Conservation (phyloP, 2,888 invertebrate genomes). For the Lasioglossum figueresi region DNA sequence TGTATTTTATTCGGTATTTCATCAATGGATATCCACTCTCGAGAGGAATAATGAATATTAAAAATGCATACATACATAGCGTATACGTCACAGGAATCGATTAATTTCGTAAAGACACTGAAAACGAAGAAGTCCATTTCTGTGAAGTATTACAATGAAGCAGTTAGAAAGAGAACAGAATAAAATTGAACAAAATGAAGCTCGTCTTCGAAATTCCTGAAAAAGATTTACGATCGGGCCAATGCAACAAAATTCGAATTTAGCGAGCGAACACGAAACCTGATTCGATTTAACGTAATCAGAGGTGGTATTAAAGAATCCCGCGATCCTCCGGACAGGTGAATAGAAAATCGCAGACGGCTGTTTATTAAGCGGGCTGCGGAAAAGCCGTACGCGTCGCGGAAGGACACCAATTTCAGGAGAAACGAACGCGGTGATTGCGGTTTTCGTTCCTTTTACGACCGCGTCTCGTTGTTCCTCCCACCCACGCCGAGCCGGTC, state of each 20-base stretch:
- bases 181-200: neutral
- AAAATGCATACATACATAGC: neutral
- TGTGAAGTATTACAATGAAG: neutral
- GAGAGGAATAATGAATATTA: neutral
- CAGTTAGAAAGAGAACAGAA: neutral
- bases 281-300: neutral
- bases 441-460: constrained; percentile 49
- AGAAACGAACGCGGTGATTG: constrained; percentile 49
- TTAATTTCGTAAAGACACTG: neutral
- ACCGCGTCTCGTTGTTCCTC: constrained; percentile 29
- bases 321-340: neutral
- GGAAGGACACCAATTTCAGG: constrained; percentile 25
- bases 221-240: neutral
- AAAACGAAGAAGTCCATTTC: neutral
- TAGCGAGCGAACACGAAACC: neutral
- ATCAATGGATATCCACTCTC: neutral
- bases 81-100: neutral
- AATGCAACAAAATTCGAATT: neutral
- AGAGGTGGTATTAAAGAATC: neutral
- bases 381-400: constrained; percentile 25
- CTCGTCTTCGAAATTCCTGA: neutral
- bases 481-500: neutral
- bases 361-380: constrained; percentile 65
- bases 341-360: constrained; percentile 63
- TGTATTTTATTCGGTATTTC: neutral